Evolutionary conservation across 2,888 invertebrate genomes (phyloP).

Genomic region (Polydrusus tereticollis): DNA sequence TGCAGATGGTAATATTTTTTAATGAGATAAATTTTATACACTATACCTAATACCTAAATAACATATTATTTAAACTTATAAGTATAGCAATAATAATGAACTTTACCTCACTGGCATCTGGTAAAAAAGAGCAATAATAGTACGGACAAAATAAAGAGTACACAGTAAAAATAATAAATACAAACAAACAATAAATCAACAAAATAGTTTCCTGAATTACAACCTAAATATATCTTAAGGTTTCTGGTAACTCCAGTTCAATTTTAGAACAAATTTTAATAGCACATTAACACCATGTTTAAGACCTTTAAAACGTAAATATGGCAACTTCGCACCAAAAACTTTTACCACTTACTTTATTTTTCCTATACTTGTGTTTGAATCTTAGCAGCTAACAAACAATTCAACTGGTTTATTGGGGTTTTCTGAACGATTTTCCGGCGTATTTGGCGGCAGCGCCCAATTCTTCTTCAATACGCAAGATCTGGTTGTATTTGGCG

Average conservation of each 20-base stretch:
- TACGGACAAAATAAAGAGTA: background rate
- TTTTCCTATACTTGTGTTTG: background rate
- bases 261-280: background rate
- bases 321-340: background rate
- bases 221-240: background rate
- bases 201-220: background rate
- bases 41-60: too few species aligned
- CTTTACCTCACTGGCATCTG: background rate
- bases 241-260: background rate
- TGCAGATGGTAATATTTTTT: background rate
- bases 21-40: too few species aligned
- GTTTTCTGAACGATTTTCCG: conserved; percentile 95
- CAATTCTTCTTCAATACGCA: conserved; percentile 98
- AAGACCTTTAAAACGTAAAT: background rate
- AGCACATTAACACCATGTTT: background rate
- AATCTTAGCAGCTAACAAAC: conserved; percentile 12
- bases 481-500: conserved; percentile 98
- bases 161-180: background rate
- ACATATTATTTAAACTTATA: too few species aligned
- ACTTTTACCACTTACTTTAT: background rate
- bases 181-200: background rate
- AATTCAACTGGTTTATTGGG: conserved; percentile 63
- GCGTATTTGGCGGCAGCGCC: conserved; percentile 93
- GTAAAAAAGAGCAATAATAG: background rate
- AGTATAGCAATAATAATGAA: too few species aligned